phyloP scores from a whole-genome alignment of 2,113 vertebrate genomes.

The Cynopterus brachyotis region DNA sequence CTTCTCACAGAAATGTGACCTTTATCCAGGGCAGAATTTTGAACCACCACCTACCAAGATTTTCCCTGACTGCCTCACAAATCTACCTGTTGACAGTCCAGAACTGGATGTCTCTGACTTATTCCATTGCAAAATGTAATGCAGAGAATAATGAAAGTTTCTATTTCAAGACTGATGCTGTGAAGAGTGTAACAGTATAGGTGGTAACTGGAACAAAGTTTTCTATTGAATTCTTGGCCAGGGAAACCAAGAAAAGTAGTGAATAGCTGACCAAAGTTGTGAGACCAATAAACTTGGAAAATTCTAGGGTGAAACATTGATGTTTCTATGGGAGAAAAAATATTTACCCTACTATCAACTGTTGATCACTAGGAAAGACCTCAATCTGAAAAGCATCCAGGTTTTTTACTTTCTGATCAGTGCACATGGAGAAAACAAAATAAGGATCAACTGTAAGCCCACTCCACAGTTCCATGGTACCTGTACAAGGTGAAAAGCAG shows the following conservation, averaged over 20 bases:
- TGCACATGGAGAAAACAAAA: fast-evolving
- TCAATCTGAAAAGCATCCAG: constrained; percentile 70
- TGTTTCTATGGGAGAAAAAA: constrained; percentile 85
- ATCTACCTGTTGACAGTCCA: constrained; percentile 57
- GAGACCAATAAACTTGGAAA: not conserved
- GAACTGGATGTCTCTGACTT: constrained; percentile 72
- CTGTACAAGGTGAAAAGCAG: constrained; percentile 53
- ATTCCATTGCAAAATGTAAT: constrained; percentile 77
- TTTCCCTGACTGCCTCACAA: constrained; percentile 4
- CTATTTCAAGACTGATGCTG: constrained; percentile 76
- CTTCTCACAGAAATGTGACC: constrained; percentile 27
- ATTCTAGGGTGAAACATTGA: constrained; percentile 81
- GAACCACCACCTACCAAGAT: fast-evolving
- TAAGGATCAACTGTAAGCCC: not conserved
- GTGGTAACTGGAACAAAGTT: constrained; percentile 70
- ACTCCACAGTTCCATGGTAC: not conserved
- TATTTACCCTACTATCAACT: constrained; percentile 74
- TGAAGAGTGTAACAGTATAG: constrained; percentile 70
- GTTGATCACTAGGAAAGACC: not conserved
- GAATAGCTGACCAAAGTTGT: constrained; percentile 61
- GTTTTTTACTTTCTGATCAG: constrained; percentile 80
- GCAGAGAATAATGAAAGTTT: constrained; percentile 34
- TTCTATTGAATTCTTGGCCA: constrained; percentile 41
- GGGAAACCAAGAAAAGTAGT: constrained; percentile 72
- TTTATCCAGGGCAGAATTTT: constrained; percentile 32